Base-by-base conservation (phyloP, 1,140 invertebrate species). In the Conus betulinus region DNA sequence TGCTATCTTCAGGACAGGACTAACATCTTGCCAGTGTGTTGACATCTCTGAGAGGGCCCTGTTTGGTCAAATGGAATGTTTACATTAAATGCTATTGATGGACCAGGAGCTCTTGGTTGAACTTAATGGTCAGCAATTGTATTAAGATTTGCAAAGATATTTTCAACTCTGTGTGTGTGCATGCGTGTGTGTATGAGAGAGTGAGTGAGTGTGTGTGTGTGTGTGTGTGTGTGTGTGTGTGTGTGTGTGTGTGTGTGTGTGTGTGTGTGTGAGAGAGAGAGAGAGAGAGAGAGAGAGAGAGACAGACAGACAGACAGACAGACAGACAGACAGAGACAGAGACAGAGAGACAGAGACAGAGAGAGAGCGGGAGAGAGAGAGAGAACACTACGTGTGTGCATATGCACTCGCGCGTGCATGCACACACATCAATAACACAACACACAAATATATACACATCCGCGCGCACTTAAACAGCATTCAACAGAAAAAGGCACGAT, bases 351-450 rank as follows among this genome's bases (percentile, higher is more conserved):
- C 15, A 71, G 13, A 71, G 60, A 63, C 8, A 76, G 85, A 76
- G 71, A 76, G 84, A 85, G 84, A 67, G 71, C 5, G 84, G 13
- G 60, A 67, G 84, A 67, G 60, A 63, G 84, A 85, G 52, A 63
- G 11, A 67, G 57, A 63, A 76, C 0, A 10, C 20, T n/a, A 23
- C 20, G 23, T 76, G 25, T 8, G 1, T 10, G 8, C 25, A 23
- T 10, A 76, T 76, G 15, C 8, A 4, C 8, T 20, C 13, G 25
- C 17, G 8, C 13, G 71, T 20, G 25, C 23, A n/a, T 20, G 23
- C 20, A 76, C 13, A 20, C n/a, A 8, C 71, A n/a, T 10, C 71
- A 3, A 23, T 20, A 23, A 76, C 76, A 78, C 76, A 78, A 60
- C 76, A 78, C 25, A 39, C 76, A 78, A 5, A 78, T 51, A 78